These are phyloP conservation scores for Suillia variegata DNA, from an alignment of 2,888 invertebrate genomes.

Conservation along the genomic window DNA sequence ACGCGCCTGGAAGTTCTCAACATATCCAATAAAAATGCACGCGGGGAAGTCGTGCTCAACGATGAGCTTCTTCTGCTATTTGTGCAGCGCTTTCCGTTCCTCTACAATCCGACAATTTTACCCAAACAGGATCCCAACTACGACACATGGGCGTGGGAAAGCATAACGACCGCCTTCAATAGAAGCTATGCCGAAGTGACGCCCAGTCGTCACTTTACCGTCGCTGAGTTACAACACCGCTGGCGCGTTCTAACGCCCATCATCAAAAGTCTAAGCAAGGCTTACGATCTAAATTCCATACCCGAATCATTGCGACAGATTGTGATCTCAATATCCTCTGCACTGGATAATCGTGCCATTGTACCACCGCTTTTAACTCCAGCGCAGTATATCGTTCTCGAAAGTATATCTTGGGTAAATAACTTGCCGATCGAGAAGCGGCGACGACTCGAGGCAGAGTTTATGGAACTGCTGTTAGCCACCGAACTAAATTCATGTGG, in stretches of 20 bases:
- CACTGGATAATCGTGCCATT: slow-evolving; percentile 5
- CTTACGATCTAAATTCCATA: slow-evolving; percentile 30
- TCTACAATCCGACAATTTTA: slow-evolving; percentile 30
- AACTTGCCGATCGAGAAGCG: slow-evolving; percentile 28
- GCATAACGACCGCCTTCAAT: slow-evolving; percentile 31
- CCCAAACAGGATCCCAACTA: slow-evolving; percentile 31
- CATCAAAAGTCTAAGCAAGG: slow-evolving; percentile 30
- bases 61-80: slow-evolving; percentile 34
- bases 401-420: slow-evolving; percentile 31
- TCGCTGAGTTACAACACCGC: slow-evolving; percentile 36
- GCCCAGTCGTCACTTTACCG: slow-evolving; percentile 26
- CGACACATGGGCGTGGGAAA: slow-evolving; percentile 33
- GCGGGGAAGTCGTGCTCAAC: slow-evolving; percentile 32
- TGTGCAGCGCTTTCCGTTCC: slow-evolving; percentile 33
- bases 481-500: slow-evolving; percentile 32
- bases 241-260: slow-evolving; percentile 40
- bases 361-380: not conserved
- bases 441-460: slow-evolving; percentile 40
- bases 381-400: slow-evolving; percentile 25
- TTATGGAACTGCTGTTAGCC: slow-evolving; percentile 38
- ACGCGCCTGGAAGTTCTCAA: slow-evolving; percentile 31
- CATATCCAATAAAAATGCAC: slow-evolving; percentile 31
- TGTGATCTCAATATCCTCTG: slow-evolving; percentile 31
- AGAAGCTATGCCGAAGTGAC: slow-evolving; percentile 20
- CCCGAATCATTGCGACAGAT: slow-evolving; percentile 30